Percentiles rank a stretch among this genome's conserved stretches.
Evolutionary conservation across 2,888 invertebrate species (phyloP).

Genomic region (Ecliptopera silaceata): DNA sequence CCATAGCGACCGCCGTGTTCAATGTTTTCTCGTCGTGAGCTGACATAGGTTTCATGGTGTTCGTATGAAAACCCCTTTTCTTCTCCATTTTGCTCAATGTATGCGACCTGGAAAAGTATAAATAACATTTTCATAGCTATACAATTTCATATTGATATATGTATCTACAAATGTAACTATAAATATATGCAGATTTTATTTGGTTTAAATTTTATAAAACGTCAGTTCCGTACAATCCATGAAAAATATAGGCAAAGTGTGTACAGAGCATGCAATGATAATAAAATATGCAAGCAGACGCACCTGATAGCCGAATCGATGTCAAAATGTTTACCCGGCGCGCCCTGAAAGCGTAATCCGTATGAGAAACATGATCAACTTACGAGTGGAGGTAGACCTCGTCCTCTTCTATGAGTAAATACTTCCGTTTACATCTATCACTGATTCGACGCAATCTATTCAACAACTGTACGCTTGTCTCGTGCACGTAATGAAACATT

Average conservation of each 20-base stretch:
- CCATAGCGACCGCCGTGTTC: slow-evolving; percentile 96
- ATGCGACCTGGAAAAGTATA: slow-evolving; percentile 47
- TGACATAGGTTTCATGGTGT: slow-evolving; percentile 94
- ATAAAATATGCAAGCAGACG: slow-evolving; percentile 22
- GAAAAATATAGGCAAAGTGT: neutral
- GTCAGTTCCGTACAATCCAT: neutral
- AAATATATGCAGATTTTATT: too few relatives aligned
- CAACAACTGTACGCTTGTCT: slow-evolving; percentile 21
- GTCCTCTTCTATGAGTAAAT: slow-evolving; percentile 22
- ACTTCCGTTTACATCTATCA: slow-evolving; percentile 12
- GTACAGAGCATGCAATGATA: slow-evolving; percentile 6
- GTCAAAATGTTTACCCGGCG: slow-evolving; percentile 42
- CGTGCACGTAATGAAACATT: slow-evolving; percentile 28
- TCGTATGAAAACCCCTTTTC: slow-evolving; percentile 58
- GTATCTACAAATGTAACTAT: too few relatives aligned
- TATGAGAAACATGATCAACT: slow-evolving; percentile 22
- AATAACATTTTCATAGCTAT: neutral
- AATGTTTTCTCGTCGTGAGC: slow-evolving; percentile 95
- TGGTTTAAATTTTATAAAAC: too few relatives aligned
- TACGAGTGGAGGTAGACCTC: slow-evolving; percentile 22
- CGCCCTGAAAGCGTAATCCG: slow-evolving; percentile 40
- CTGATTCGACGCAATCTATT: slow-evolving; percentile 20
- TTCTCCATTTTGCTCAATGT: slow-evolving; percentile 66
- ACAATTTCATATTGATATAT: too few relatives aligned
- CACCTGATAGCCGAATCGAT: slow-evolving; percentile 33